Evolutionary conservation across 2,888 invertebrate genomes (phyloP), one percentile per base, ranked within the genome.

Genomic region (Callosobruchus maculatus): DNA sequence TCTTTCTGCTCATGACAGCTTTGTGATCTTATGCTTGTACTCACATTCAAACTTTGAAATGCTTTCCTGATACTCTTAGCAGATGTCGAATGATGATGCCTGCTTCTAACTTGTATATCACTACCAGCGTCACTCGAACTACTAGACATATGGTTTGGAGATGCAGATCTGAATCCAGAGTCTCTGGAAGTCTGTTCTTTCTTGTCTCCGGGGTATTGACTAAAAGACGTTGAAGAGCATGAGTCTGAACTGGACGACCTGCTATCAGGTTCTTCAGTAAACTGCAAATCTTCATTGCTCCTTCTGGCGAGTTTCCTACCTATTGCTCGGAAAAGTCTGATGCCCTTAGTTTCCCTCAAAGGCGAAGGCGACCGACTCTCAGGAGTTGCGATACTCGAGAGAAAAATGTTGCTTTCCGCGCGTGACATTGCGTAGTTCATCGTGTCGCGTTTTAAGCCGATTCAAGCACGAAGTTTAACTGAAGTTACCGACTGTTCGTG

Each of bases 61-160:
- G 93, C 92, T 76, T 91, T 91, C n/a, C 93, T 89, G 74, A 94
- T 88, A 68, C 93, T 93, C 31, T 92, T 92, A 75, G 89, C 86
- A 77, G 90, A 87, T 77, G 89, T 81, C 0, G 88, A 88, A 75
- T 89, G 85, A 74, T 85, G 85, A 73, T 87, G 86, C 72, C 88
- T 80, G 86, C 71, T 71, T 49, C 31, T 22, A n/a, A 22, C 20
- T 22, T 81, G 80, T 0, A 80, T 89, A 21, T 90, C 90, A 76
- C 90, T 89, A 71, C 91, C 92, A 83, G 92, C 92, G 77, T 91
- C 90, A 76, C 92, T 92, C 30, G 88, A 87, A 76, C 89, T 89
- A 74, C 89, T 88, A 22, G 91, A 91, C 74, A 89, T 88, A 18
- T 88, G 80, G 84, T 86, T 83, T 82, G 89, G 82, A 79, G 88